Percentiles rank a stretch among this genome's conserved stretches.
These are phyloP conservation scores for Rhinoderma darwinii DNA, from an alignment of 2,113 vertebrate species.

Conservation along the genomic window DNA sequence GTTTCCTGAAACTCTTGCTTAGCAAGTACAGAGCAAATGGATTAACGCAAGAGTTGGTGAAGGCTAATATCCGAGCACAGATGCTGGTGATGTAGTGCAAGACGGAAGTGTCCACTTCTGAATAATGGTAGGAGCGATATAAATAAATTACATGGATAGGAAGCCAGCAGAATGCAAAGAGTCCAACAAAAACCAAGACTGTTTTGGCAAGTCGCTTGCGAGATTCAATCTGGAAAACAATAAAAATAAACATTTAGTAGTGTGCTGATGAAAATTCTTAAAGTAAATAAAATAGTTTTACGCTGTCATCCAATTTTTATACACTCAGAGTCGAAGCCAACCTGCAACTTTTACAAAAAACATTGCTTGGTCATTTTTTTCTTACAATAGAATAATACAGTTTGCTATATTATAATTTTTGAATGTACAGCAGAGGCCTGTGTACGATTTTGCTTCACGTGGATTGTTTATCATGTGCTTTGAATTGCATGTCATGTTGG, in stretches of 20 bases:
- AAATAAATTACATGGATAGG: constrained; percentile 93
- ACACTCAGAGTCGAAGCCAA: neutral
- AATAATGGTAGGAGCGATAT: constrained; percentile 94
- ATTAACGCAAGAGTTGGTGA: constrained; percentile 95
- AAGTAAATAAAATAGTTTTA: neutral
- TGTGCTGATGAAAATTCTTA: neutral
- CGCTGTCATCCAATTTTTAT: neutral
- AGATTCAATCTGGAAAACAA: constrained; percentile 84
- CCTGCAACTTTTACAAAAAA: neutral
- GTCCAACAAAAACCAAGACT: constrained; percentile 91
- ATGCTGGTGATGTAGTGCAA: constrained; percentile 87
- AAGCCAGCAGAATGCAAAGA: constrained; percentile 96
- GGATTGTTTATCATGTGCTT: too few relatives aligned
- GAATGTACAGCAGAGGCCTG: too few relatives aligned
- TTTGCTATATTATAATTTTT: too few relatives aligned
- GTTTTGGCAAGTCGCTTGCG: constrained; percentile 93
- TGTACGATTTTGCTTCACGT: too few relatives aligned
- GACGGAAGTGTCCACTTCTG: constrained; percentile 90
- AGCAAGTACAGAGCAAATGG: constrained; percentile 95
- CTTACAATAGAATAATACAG: too few relatives aligned
- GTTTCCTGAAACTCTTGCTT: constrained; percentile 92
- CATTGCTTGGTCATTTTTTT: neutral
- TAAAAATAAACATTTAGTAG: neutral
- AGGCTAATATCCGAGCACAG: constrained; percentile 89
- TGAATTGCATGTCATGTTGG: too few relatives aligned